Evolutionary conservation across 2,113 vertebrate genomes (phyloP), one percentile per base, ranked within the genome.

Genomic region (Rhynchomys soricoides): DNA sequence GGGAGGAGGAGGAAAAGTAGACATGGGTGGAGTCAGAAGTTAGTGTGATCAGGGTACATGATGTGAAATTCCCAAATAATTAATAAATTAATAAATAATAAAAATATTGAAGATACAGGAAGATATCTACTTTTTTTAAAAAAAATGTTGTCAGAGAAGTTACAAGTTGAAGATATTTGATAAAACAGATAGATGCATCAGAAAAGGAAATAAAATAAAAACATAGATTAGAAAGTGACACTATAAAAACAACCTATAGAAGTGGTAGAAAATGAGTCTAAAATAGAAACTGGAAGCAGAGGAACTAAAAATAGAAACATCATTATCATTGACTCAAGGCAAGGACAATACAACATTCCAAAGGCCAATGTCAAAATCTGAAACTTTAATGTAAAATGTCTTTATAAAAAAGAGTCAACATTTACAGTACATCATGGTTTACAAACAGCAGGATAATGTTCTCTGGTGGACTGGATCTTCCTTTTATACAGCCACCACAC

Each of bases 371-470:
- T 37, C 70, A 73, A 62, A 12, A 62, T 55, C 19, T 96, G 13
- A 82, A 86, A 37, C 66, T 78, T 81, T 82, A 75, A 74, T 2
- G 43, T 37, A 93, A 91, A 89, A 89, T 81, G 4, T 68, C 16
- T 68, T 34, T 68, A 15, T 34, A 71, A 91, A 91, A 78, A 17
- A 89, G n/a, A 92, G 70, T 81, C 62, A 17, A 96, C 89, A 48
- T 24, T 92, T 55, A 73, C 62, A 94, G 50, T 73, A 12, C 1
- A 37, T 34, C 45, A 66, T 21, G 29, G 17, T 68, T 94, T 86
- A 31, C 3, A 89, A 93, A 77, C 9, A 55, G 1, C 29, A 88
- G 81, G 89, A 24, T 7, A 43, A 37, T 48, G 2, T 68, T 37
- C 16, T 90, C 16, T 13, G 45, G 6, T 5, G 4, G 73, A 79